phyloP scores from a whole-genome alignment of 2,888 invertebrate species.

The Lumbricus terrestris region DNA sequence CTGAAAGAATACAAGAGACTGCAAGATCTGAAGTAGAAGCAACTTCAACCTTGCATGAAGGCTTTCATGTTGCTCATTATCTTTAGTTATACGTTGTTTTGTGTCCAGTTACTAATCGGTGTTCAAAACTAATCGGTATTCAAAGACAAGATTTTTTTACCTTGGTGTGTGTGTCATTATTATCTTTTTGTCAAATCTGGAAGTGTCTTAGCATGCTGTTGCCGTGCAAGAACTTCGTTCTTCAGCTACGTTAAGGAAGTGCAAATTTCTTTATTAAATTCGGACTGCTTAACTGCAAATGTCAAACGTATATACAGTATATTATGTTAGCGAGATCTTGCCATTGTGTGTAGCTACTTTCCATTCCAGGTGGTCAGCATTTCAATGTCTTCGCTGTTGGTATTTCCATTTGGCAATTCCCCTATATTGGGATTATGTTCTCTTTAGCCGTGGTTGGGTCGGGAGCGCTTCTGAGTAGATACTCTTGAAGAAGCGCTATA shows the following conservation, averaged over 20 bases:
- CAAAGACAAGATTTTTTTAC: background rate
- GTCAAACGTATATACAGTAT: background rate
- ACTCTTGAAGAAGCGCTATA: too few species aligned
- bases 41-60: background rate
- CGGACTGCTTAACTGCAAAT: background rate
- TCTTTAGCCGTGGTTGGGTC: too few species aligned
- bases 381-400: too few species aligned
- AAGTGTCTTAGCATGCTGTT: background rate
- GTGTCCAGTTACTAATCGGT: background rate
- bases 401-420: background rate
- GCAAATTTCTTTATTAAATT: background rate
- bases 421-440: background rate
- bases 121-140: background rate
- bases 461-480: too few species aligned
- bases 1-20: slow-evolving; percentile 22
- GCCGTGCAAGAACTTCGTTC: background rate
- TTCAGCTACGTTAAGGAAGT: background rate
- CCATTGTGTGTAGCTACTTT: background rate
- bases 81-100: background rate
- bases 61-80: background rate
- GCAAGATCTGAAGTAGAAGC: slow-evolving; percentile 10
- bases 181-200: background rate
- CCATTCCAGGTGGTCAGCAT: background rate
- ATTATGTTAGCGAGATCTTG: background rate
- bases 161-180: background rate